Percentiles rank a stretch among this genome's conserved stretches.
phyloP scores from a whole-genome alignment of 2,113 vertebrate species.

The Coryphaenoides rupestris region DNA sequence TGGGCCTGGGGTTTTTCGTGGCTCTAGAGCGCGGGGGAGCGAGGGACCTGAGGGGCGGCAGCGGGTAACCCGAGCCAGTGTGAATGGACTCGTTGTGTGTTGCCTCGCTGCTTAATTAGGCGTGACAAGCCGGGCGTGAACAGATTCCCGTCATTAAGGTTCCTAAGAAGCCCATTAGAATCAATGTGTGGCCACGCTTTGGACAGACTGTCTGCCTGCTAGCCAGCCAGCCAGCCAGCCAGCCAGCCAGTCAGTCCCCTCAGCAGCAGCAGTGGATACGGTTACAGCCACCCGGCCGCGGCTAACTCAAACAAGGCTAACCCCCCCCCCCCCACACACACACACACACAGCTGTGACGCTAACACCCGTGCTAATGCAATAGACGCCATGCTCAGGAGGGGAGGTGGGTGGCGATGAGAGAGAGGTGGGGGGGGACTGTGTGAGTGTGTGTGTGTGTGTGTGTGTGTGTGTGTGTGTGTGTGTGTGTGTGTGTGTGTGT shows the following conservation, averaged over 20 bases:
- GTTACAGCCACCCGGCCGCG: constrained; percentile 76
- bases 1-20: too few relatives aligned
- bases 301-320: constrained; percentile 62
- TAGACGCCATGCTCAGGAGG: constrained; percentile 74
- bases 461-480: constrained; percentile 13
- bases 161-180: constrained; percentile 89
- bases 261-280: constrained; percentile 78
- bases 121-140: constrained; percentile 88
- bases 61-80: constrained; percentile 75
- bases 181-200: constrained; percentile 85
- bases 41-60: constrained; percentile 26
- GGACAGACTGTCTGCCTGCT: constrained; percentile 88
- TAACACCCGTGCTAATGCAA: constrained; percentile 75
- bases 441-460: constrained; percentile 5
- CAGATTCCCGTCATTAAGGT: constrained; percentile 87
- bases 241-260: constrained; percentile 41
- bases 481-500: background rate
- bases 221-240: constrained; percentile 48
- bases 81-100: constrained; percentile 80
- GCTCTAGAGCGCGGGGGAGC: too few relatives aligned
- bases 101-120: constrained; percentile 81
- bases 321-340: constrained; percentile 40
- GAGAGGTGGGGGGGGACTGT: constrained; percentile 25
- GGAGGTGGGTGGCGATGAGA: constrained; percentile 34
- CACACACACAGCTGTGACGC: constrained; percentile 49